Percentiles rank a stretch among this genome's conserved stretches.
phyloP scores from a whole-genome alignment of 2,888 invertebrate species.

The Andrena hattorfiana region DNA sequence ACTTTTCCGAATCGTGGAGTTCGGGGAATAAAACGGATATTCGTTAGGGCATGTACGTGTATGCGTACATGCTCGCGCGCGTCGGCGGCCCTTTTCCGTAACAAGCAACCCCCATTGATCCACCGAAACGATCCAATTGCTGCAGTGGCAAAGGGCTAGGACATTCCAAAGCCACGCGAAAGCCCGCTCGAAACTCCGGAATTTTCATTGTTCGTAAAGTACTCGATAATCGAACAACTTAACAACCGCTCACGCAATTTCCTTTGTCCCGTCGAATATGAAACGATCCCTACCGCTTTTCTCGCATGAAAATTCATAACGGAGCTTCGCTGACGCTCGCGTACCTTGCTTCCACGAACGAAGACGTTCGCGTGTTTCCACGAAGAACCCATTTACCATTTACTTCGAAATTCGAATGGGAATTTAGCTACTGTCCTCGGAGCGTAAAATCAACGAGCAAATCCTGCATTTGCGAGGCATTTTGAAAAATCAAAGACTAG shows the following conservation, averaged over 20 bases:
- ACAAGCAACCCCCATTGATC: constrained; percentile 21
- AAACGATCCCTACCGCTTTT: not conserved
- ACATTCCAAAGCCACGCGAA: not conserved
- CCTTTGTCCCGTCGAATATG: not conserved
- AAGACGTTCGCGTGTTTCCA: no score
- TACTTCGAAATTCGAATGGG: not conserved
- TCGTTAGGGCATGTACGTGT: constrained; percentile 36
- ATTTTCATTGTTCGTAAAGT: constrained; percentile 6
- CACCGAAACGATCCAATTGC: constrained; percentile 42
- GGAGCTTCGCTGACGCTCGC: not conserved
- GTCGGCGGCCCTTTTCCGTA: not conserved
- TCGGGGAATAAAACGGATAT: constrained; percentile 51
- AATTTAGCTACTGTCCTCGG: not conserved
- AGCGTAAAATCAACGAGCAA: not conserved
- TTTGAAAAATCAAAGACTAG: not conserved
- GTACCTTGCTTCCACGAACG: no score
- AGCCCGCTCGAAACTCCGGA: not conserved
- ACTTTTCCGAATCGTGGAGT: constrained; percentile 52
- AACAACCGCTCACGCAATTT: not conserved
- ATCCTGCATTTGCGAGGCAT: not conserved
- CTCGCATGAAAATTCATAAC: not conserved
- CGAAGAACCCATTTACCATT: not conserved
- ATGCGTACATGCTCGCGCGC: not conserved
- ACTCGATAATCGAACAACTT: not conserved
- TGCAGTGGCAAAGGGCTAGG: constrained; percentile 4